Evolutionary conservation across 2,113 vertebrate species (phyloP).

Genomic region (Otocyon megalotis): DNA sequence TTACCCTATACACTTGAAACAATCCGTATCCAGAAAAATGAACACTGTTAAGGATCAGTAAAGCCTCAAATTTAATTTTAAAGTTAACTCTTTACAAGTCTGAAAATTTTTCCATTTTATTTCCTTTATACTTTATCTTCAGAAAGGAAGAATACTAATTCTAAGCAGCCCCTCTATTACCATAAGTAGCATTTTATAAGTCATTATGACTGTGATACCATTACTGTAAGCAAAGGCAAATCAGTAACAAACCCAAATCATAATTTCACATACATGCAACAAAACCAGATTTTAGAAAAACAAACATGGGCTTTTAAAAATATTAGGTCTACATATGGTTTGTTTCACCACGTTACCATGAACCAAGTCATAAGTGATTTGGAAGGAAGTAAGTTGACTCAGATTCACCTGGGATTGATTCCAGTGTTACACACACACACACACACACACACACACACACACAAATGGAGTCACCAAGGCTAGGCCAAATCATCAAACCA

Average conservation of each 20-base stretch:
- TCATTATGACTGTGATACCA: neutral
- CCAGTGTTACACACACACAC: neutral
- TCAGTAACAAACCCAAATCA: neutral
- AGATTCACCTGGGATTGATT: neutral
- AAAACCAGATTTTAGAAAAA: conserved; percentile 1
- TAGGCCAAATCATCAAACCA: neutral
- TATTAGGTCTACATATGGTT: neutral
- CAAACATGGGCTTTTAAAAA: neutral
- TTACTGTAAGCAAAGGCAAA: neutral
- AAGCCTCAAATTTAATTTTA: conserved; percentile 41
- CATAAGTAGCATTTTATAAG: neutral
- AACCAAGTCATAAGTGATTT: neutral
- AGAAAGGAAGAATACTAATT: neutral
- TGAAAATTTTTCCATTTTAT: neutral
- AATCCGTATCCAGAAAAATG: conserved; percentile 13
- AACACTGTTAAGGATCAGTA: conserved; percentile 21
- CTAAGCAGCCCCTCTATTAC: neutral
- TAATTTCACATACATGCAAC: neutral
- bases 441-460: neutral
- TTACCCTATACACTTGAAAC: neutral
- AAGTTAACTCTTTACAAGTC: conserved; percentile 36
- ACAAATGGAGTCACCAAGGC: neutral
- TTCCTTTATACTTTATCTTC: conserved; percentile 1
- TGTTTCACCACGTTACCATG: neutral
- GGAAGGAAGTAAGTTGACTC: neutral